phyloP scores from a whole-genome alignment of 2,888 invertebrate genomes.

The Teleiodes luculella region DNA sequence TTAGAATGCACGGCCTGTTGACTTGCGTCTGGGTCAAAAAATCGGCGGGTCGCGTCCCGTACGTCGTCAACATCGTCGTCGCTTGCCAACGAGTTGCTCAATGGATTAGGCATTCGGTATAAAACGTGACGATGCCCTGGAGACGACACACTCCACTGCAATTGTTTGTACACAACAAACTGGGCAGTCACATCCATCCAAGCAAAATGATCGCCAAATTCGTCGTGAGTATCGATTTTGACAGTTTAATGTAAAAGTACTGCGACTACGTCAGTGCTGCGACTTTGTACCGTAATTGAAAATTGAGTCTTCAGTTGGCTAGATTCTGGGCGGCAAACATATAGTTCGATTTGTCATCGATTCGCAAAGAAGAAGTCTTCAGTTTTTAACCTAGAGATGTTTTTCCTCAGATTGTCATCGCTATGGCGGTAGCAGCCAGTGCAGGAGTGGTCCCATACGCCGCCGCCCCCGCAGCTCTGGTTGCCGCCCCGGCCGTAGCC shows the following conservation, averaged over 20 bases:
- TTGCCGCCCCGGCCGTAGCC: conserved; percentile 67
- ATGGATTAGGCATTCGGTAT: conserved; percentile 56
- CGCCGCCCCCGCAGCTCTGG: conserved; percentile 74
- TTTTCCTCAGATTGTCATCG: conserved; percentile 58
- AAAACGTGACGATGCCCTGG: conserved; percentile 60
- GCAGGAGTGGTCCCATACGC: conserved; percentile 57
- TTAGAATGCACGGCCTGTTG: conserved; percentile 67
- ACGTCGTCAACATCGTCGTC: conserved; percentile 25
- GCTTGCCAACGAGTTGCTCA: conserved; percentile 48
- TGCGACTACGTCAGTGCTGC: not conserved
- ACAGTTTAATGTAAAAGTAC: not conserved
- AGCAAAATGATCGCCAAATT: conserved; percentile 77
- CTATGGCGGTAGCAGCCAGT: conserved; percentile 55
- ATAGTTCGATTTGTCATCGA: too few species aligned
- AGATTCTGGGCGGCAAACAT: too few species aligned
- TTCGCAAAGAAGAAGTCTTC: too few species aligned
- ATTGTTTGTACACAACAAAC: conserved; percentile 46
- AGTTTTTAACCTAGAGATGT: conserved; percentile 1
- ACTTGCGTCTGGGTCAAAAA: conserved; percentile 64
- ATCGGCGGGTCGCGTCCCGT: conserved; percentile 55
- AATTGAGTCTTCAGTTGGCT: not conserved
- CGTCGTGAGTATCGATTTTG: conserved; percentile 53
- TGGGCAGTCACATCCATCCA: conserved; percentile 66
- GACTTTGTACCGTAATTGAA: not conserved
- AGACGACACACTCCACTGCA: conserved; percentile 64